Evolutionary conservation across 2,113 vertebrate species (phyloP).

Genomic region (Atrichornis clamosus): DNA sequence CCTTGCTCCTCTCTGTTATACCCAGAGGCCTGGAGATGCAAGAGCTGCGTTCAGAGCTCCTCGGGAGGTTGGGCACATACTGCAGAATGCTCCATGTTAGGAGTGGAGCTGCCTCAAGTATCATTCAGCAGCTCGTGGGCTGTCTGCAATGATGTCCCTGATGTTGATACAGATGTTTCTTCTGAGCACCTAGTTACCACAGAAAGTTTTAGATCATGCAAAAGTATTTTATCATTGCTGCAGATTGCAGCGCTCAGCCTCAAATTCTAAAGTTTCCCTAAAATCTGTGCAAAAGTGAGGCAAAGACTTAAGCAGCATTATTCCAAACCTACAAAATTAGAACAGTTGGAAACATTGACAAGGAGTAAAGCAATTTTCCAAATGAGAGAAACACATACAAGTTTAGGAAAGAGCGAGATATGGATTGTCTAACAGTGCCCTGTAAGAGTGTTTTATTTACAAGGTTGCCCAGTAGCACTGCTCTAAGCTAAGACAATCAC

Average conservation of each 20-base stretch:
- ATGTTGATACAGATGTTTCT: not conserved
- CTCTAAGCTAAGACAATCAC: not conserved
- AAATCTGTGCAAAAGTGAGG: not conserved
- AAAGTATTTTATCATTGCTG: not conserved
- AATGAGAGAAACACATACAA: not conserved
- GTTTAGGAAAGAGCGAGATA: not conserved
- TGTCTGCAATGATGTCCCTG: not conserved
- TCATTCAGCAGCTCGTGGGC: not conserved
- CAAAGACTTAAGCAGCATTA: not conserved
- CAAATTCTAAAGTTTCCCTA: not conserved
- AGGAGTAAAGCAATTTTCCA: not conserved
- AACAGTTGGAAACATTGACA: not conserved
- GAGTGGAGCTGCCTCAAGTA: not conserved
- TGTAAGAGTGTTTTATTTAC: not conserved
- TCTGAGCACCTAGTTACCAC: not conserved
- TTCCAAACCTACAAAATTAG: not conserved
- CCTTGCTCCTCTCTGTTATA: not conserved
- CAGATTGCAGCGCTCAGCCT: not conserved
- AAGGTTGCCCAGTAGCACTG: not conserved
- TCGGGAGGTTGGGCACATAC: not conserved
- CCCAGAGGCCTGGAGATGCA: not conserved
- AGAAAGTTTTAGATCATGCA: not conserved
- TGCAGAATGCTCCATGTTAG: not conserved
- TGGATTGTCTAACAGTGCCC: not conserved
- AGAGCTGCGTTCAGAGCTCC: not conserved